Base-by-base conservation (phyloP, 2,888 invertebrate species). In the Scaptomyza caliginosa region DNA sequence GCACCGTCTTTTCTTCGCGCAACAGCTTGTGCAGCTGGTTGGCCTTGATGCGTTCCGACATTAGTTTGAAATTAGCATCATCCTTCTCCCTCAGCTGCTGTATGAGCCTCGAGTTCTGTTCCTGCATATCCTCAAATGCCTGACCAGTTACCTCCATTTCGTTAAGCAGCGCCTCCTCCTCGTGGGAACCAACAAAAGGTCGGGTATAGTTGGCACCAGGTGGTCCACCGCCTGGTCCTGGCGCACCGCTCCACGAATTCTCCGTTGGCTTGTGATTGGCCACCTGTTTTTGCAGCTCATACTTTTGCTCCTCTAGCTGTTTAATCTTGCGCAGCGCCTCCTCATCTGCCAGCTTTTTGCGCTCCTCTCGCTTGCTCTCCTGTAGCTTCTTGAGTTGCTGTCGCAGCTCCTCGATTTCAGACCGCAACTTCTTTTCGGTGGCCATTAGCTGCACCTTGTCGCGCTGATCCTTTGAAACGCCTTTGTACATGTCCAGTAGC, bases 141-240 rank as follows among this genome's bases (percentile, higher is more conserved):
- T 99, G 99, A 0, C 99, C 99, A 0, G 99, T 99, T 3, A 98
- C 98, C 90, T 99, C 99, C 98, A 99, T 99, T 92, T 99, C 99
- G 90, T 97, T 99, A 13, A 99, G 92, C 49, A 99, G 93, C 0
- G 98, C 98, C 89, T 99, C 99, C 91, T 99, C 99, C 90, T 99
- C 98, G 88, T 94, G 94, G 0, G 95, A 95, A 2, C 95, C 95
- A 0, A 95, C 95, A 88, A 95, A 95, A 0, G 95, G 94, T 24
- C 95, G 89, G 21, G 93, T 92, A 89, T 94, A 94, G 83, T 88
- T 89, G 17, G 92, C 38, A 23, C 77, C 74, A 0, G 81, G 60
- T 1, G 73, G 67, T 11, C 92, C 88, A 19, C 56, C 57, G 2
- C 66, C 65, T 1, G 78, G 46, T 32, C 45, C 45, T 8, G 30